Percentiles rank a stretch among this genome's conserved stretches.
Conservation (phyloP, 2,113 vertebrate genomes). For the Phalacrocorax carbo region DNA sequence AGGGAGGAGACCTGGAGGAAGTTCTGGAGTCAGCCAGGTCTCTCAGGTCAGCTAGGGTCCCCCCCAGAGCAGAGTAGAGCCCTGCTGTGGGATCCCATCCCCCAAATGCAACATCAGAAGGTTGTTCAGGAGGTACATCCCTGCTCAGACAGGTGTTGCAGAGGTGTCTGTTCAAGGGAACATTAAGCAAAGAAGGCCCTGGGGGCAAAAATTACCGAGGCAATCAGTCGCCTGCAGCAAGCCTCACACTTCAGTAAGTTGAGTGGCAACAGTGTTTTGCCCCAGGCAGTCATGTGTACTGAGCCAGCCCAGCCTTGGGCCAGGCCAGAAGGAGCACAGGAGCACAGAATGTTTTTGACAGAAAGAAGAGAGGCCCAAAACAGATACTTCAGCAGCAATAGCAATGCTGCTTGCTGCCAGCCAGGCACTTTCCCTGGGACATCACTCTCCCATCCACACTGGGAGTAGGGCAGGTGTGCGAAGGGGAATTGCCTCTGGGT, state of each 20-base stretch:
- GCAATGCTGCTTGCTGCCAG: not conserved
- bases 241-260: not conserved
- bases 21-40: not conserved
- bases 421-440: not conserved
- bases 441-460: accelerated
- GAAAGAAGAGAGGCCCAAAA: not conserved
- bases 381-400: not conserved
- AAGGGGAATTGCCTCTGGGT: accelerated
- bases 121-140: not conserved
- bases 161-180: not conserved
- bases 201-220: not conserved
- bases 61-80: not conserved
- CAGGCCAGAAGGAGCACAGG: not conserved
- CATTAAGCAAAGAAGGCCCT: not conserved
- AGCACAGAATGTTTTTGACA: not conserved
- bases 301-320: not conserved
- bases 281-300: accelerated
- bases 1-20: not conserved
- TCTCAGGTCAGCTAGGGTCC: too few species aligned
- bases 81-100: not conserved
- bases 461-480: too few species aligned
- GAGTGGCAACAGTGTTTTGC: not conserved
- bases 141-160: accelerated
- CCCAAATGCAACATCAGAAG: not conserved
- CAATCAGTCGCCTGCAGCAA: not conserved